Base-by-base conservation (phyloP, 2,113 vertebrate species). In the Axis porcinus region DNA sequence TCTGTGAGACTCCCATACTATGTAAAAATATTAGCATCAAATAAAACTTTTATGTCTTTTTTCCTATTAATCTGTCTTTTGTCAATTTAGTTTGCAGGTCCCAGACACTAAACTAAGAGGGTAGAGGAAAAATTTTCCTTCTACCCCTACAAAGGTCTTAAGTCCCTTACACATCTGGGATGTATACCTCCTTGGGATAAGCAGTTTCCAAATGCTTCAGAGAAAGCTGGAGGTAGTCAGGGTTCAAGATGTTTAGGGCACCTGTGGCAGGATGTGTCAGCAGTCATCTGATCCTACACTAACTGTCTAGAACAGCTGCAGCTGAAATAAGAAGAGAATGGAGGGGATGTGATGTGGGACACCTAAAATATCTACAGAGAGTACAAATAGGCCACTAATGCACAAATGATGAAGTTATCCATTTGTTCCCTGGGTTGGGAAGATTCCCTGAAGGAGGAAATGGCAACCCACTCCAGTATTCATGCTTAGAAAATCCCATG, bases 81-180 rank as follows among this genome's bases (percentile, higher is more conserved):
- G 57, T 94, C 70, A 86, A 86, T 82, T 97, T 91, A 95, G 95
- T 95, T 96, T 96, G 13, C 27, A 92, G 81, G 15, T 40, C 47
- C 36, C 25, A 17, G 50, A 36, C 54, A 50, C 50, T 74, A 33
- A 95, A 82, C n/a, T 94, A 89, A 94, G 28, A 91, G 15, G 16
- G 50, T 81, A 57, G 33, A 92, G 7, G 55, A 47, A 95, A 74
- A 57, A 15, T 15, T 17, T 55, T 89, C 74, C 85, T 67, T 6
- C 43, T 47, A 94, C 19, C 11, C 10, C 36, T 91, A 86, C 64
- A 54, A n/a, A 19, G 15, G 50, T 60, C 30, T 85, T 92, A 89
- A 90, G n/a, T 94, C 8, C 43, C 10, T 19, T 91, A 90, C 54
- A 90, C 5, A 60, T 60, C 9, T 55, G 52, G 58, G 47, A 62